Conservation (phyloP, 2,888 invertebrate genomes). For the Pandemis cinnamomeana region DNA sequence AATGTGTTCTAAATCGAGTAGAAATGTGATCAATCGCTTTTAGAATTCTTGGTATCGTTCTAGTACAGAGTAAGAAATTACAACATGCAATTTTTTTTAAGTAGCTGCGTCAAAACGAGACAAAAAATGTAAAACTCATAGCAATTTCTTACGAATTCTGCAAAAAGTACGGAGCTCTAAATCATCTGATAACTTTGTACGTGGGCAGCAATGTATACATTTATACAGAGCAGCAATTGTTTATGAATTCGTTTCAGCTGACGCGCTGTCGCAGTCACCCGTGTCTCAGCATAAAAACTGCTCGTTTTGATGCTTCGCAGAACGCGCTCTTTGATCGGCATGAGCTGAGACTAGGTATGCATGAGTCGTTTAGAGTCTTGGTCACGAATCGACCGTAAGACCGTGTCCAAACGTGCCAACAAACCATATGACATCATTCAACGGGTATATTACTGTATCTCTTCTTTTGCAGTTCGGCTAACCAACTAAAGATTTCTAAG, state of each 20-base stretch:
- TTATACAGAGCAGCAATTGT: slow-evolving; percentile 31
- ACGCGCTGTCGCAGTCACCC: slow-evolving; percentile 42
- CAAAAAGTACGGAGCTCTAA: neutral
- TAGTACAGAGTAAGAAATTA: slow-evolving; percentile 1
- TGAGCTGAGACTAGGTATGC: slow-evolving; percentile 61
- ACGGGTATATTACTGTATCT: slow-evolving; percentile 30
- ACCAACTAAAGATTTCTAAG: slow-evolving; percentile 9
- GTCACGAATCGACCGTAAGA: slow-evolving; percentile 64
- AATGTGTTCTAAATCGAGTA: slow-evolving; percentile 50
- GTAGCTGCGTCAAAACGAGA: neutral
- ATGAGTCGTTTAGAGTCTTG: slow-evolving; percentile 64
- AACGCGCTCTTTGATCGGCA: slow-evolving; percentile 59
- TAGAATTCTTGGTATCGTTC: neutral
- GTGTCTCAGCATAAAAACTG: slow-evolving; percentile 51
- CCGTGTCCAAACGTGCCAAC: slow-evolving; percentile 70
- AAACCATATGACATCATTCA: slow-evolving; percentile 72
- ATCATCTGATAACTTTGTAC: slow-evolving; percentile 14
- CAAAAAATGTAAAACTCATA: neutral
- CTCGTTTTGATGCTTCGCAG: slow-evolving; percentile 49
- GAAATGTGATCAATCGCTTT: slow-evolving; percentile 31
- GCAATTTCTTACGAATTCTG: neutral
- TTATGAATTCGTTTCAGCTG: slow-evolving; percentile 39
- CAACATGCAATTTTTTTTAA: neutral
- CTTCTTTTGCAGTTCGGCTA: slow-evolving; percentile 14
- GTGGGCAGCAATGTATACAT: slow-evolving; percentile 4